Percentiles rank a stretch among this genome's conserved stretches.
Conservation (phyloP, 2,113 vertebrate genomes). For the Antennarius striatus region DNA sequence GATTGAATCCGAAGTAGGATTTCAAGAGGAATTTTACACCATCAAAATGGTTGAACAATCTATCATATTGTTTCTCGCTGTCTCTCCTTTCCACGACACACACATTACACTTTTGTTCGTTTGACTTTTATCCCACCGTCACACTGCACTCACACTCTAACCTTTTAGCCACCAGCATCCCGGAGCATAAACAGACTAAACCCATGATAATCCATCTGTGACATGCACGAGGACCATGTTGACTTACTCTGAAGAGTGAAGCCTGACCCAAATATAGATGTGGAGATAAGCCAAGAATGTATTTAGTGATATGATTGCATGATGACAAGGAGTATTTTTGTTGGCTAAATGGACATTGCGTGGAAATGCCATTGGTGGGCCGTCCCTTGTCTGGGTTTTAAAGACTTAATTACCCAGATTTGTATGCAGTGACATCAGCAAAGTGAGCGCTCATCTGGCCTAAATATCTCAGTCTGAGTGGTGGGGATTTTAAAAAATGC, state of each 20-base stretch:
- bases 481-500: constrained; percentile 8
- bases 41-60: constrained; percentile 52
- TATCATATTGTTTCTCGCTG: constrained; percentile 36
- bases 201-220: constrained; percentile 65
- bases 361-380: constrained; percentile 6
- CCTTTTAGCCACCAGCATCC: constrained; percentile 56
- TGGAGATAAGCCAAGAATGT: constrained; percentile 6
- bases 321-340: constrained; percentile 23
- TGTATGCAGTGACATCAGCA: constrained; percentile 18
- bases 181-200: constrained; percentile 64
- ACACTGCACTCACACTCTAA: constrained; percentile 42
- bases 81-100: not conserved
- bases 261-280: constrained; percentile 66
- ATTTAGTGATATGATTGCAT: constrained; percentile 18
- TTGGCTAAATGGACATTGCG: constrained; percentile 8
- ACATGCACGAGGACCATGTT: constrained; percentile 54
- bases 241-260: constrained; percentile 50
- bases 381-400: constrained; percentile 20
- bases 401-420: constrained; percentile 43
- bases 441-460: constrained; percentile 50
- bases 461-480: constrained; percentile 26
- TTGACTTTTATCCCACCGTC: constrained; percentile 20
- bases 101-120: constrained; percentile 8
- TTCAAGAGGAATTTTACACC: constrained; percentile 63
- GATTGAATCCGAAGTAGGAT: constrained; percentile 65